These are phyloP conservation scores for Aulostomus chinensis DNA, from an alignment of 2,797 vertebrate genomes.

Conservation along the genomic window DNA sequence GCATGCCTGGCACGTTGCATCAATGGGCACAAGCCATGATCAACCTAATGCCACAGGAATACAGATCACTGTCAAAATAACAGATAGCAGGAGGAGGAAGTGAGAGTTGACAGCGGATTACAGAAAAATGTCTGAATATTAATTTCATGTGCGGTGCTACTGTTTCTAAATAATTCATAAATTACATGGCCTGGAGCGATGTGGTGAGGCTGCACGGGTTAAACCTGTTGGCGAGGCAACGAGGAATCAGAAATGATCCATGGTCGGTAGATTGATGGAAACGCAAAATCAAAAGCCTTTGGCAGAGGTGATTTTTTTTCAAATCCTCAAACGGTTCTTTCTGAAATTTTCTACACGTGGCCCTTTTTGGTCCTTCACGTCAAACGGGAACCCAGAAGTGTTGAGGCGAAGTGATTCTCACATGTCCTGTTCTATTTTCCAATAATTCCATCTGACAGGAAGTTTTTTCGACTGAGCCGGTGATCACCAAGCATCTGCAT, in stretches of 20 bases:
- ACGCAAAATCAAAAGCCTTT: conserved; percentile 16
- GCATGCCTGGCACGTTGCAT: conserved; percentile 59
- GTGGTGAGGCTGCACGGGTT: conserved; percentile 32
- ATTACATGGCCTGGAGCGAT: conserved; percentile 62
- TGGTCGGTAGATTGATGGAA: conserved; percentile 25
- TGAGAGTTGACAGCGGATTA: conserved; percentile 47
- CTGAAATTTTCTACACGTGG: conserved; percentile 6
- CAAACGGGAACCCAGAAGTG: background rate
- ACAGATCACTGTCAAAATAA: conserved; percentile 68
- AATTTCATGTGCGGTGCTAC: conserved; percentile 49
- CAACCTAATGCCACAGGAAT: conserved; percentile 68
- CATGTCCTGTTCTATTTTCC: background rate
- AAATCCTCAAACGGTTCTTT: background rate
- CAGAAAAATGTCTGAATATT: conserved; percentile 68
- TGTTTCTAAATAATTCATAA: conserved; percentile 78
- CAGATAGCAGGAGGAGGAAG: conserved; percentile 30
- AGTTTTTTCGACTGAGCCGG: too few relatives aligned
- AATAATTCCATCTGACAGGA: conserved; percentile 39
- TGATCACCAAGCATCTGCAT: too few relatives aligned
- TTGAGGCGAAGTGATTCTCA: background rate
- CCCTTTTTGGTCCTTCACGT: background rate
- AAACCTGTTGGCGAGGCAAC: conserved; percentile 11
- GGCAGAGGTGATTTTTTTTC: conserved; percentile 13
- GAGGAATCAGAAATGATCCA: conserved; percentile 30
- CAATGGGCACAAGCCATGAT: conserved; percentile 59